These are phyloP conservation scores for Protula sp. DNA, from an alignment of 2,888 invertebrate species.

Conservation along the genomic window DNA sequence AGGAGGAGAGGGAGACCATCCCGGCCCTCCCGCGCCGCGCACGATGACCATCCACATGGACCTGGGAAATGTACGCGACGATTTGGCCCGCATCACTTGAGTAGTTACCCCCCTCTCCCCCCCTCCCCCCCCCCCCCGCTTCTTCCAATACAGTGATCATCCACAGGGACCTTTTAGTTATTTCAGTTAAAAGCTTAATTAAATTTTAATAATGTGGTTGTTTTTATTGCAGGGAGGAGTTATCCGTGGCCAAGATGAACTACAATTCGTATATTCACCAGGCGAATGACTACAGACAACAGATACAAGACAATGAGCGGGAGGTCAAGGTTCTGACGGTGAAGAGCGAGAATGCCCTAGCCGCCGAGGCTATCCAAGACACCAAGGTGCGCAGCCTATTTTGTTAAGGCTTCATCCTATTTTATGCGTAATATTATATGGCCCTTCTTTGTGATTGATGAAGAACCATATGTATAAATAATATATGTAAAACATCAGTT, in stretches of 20 bases:
- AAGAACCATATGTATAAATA: too few relatives aligned
- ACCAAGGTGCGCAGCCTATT: too few relatives aligned
- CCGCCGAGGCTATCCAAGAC: constrained; percentile 37
- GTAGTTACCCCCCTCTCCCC: too few relatives aligned
- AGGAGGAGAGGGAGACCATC: constrained; percentile 40
- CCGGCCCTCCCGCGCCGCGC: constrained; percentile 31
- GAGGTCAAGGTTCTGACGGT: constrained; percentile 43
- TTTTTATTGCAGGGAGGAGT: constrained; percentile 34
- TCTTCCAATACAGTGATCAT: too few relatives aligned
- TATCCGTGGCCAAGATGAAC: constrained; percentile 42
- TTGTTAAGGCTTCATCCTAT: too few relatives aligned
- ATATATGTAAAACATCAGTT: too few relatives aligned
- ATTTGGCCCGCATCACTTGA: constrained; percentile 38
- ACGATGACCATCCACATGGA: constrained; percentile 46
- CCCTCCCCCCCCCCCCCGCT: too few relatives aligned
- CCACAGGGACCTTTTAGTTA: too few relatives aligned
- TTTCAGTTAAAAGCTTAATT: too few relatives aligned
- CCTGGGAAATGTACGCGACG: constrained; percentile 39
- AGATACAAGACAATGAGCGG: constrained; percentile 39
- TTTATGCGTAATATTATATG: too few relatives aligned
- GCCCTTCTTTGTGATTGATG: too few relatives aligned
- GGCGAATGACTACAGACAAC: constrained; percentile 34
- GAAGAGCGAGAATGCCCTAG: constrained; percentile 41
- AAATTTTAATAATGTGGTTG: too few relatives aligned
- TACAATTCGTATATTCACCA: constrained; percentile 42